These are phyloP conservation scores for Labia minor DNA, from an alignment of 2,888 invertebrate genomes.

Conservation along the genomic window DNA sequence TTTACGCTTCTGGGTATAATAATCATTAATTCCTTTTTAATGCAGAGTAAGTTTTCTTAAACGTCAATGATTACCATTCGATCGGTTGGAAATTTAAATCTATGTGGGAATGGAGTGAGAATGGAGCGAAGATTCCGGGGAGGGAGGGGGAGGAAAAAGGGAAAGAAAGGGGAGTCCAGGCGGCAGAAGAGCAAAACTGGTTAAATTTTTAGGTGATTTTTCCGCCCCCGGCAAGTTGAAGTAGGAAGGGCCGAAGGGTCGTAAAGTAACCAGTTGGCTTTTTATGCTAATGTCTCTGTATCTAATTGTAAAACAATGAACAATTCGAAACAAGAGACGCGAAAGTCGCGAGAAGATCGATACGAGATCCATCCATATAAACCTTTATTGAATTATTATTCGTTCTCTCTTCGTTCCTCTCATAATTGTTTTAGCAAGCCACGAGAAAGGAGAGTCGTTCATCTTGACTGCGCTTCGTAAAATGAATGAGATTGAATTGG, in stretches of 20 bases:
- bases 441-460: neutral
- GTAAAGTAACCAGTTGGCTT: neutral
- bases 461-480: neutral
- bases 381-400: constrained; percentile 8
- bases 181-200: too few species aligned
- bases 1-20: too few species aligned
- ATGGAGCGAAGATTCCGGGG: too few species aligned
- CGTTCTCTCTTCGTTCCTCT: neutral
- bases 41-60: too few species aligned
- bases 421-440: constrained; percentile 1
- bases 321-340: neutral
- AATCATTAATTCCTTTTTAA: too few species aligned
- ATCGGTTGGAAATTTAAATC: too few species aligned
- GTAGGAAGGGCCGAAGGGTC: neutral
- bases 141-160: too few species aligned
- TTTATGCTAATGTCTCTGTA: neutral
- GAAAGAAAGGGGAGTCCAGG: too few species aligned
- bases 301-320: constrained; percentile 13
- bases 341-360: neutral
- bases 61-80: too few species aligned
- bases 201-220: too few species aligned
- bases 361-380: neutral
- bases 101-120: too few species aligned
- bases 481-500: constrained; percentile 13
- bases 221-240: neutral